Conservation (phyloP, 1,140 invertebrate species). For the Battus philenor region DNA sequence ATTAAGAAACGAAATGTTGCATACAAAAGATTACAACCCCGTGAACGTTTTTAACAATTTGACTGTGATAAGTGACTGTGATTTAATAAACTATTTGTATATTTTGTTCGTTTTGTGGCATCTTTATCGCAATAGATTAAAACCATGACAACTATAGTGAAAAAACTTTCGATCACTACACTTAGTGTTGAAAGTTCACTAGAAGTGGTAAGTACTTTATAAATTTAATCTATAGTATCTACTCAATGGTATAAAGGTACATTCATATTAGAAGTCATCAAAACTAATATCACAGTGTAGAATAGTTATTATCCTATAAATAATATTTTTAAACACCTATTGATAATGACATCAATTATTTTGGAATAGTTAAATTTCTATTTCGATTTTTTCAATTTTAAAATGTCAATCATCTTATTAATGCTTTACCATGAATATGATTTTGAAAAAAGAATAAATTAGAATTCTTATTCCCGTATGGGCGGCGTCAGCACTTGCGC, state of each 20-base stretch:
- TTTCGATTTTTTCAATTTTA: too few species aligned
- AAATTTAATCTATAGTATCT: too few species aligned
- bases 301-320: not conserved
- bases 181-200: conserved; percentile 25
- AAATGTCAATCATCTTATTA: too few species aligned
- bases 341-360: too few species aligned
- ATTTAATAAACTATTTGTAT: conserved; percentile 28
- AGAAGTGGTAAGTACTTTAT: conserved; percentile 49
- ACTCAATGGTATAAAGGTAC: too few species aligned
- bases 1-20: conserved; percentile 11
- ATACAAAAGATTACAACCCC: conserved; percentile 6
- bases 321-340: too few species aligned
- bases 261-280: conserved; percentile 2
- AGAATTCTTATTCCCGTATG: conserved; percentile 29
- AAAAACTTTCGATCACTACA: conserved; percentile 30
- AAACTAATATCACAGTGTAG: conserved; percentile 3
- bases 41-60: conserved; percentile 16
- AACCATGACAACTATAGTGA: conserved; percentile 55
- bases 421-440: too few species aligned
- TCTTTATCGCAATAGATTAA: conserved; percentile 41
- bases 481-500: conserved; percentile 46
- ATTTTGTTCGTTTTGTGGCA: conserved; percentile 56
- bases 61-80: conserved; percentile 36
- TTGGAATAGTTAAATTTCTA: too few species aligned
- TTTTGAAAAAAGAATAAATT: too few species aligned